Base-by-base conservation (phyloP, 1,140 invertebrate genomes). In the Drosophila burlai region DNA sequence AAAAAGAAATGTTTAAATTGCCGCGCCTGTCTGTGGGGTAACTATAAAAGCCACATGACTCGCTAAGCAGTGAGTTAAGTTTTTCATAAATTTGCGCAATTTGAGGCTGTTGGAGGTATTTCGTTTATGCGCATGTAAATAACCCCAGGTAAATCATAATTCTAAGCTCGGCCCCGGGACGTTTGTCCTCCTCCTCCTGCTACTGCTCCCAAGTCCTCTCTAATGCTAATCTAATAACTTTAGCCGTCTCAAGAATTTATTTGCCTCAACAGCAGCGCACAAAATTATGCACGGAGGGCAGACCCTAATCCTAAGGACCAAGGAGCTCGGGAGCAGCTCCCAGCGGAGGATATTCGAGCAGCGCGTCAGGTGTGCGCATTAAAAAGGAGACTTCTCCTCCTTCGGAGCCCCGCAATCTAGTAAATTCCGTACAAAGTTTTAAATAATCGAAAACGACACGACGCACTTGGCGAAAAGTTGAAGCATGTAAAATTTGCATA, bases 191-290 rank as follows among this genome's bases (percentile, higher is more conserved):
- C 26, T 26, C 26, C 50, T 16, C 42, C 64, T 15, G 1, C 66
- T 18, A 4, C 52, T 26, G 16, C 57, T 47, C 42, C 52, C 62
- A 16, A 13, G 55, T 18, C 24, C 63, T 66, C 75, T 67, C 85
- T 91, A 91, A 90, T 90, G 85, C 86, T 90, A 90, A 90, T 90
- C 85, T 90, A 90, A 90, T 90, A 90, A 90, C 85, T 90, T 90
- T 85, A 85, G 85, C 86, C 66, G 86, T 82, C 85, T 76, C 55
- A 73, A 80, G 64, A 85, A 91, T 91, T 90, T 91, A 86, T 90
- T 90, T 90, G 86, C 79, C 69, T 80, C 65, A 90, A 90, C 85
- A 90, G 85, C 85, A 82, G 85, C 86, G 82, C 76, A 91, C 86
- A 82, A 90, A 90, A 91, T 90, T 91, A 90, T 91, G 85, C 85